phyloP scores from a whole-genome alignment of 2,888 invertebrate species.

The Camptogramma bilineatum region DNA sequence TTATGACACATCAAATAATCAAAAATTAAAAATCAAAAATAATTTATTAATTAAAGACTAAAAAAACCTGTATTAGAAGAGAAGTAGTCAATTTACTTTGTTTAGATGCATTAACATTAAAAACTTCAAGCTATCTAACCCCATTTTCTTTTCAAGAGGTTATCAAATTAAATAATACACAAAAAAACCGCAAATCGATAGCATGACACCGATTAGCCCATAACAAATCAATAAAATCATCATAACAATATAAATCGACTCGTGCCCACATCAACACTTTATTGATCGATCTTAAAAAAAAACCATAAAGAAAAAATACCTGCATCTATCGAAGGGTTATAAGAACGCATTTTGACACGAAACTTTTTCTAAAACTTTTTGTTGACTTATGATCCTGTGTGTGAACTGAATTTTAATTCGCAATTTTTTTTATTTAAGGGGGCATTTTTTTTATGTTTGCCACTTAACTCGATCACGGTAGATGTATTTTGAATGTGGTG shows the following conservation, averaged over 20 bases:
- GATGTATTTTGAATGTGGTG: conserved; percentile 57
- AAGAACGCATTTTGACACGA: conserved; percentile 42
- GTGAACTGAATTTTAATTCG: conserved; percentile 61
- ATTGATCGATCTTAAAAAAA: conserved; percentile 49
- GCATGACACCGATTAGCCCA: conserved; percentile 6
- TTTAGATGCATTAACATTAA: too few relatives aligned
- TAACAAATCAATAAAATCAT: conserved; percentile 28
- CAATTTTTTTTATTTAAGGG: conserved; percentile 42
- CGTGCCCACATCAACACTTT: conserved; percentile 57
- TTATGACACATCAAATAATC: too few relatives aligned
- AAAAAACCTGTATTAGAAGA: too few relatives aligned
- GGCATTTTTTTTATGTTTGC: conserved; percentile 54
- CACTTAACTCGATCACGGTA: conserved; percentile 65
- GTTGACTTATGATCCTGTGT: conserved; percentile 55
- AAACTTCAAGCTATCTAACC: background rate
- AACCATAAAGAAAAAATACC: conserved; percentile 19
- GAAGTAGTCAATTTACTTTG: too few relatives aligned
- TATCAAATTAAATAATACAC: background rate
- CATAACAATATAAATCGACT: conserved; percentile 42
- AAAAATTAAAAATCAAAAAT: too few relatives aligned
- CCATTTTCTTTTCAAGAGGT: background rate
- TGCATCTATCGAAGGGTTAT: conserved; percentile 30
- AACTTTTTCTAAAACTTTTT: conserved; percentile 51
- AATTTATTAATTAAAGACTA: too few relatives aligned
- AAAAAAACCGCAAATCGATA: conserved; percentile 13